Percentiles rank a stretch among this genome's conserved stretches.
Conservation (phyloP, 1,140 invertebrate species). For the Polyergus mexicanus region DNA sequence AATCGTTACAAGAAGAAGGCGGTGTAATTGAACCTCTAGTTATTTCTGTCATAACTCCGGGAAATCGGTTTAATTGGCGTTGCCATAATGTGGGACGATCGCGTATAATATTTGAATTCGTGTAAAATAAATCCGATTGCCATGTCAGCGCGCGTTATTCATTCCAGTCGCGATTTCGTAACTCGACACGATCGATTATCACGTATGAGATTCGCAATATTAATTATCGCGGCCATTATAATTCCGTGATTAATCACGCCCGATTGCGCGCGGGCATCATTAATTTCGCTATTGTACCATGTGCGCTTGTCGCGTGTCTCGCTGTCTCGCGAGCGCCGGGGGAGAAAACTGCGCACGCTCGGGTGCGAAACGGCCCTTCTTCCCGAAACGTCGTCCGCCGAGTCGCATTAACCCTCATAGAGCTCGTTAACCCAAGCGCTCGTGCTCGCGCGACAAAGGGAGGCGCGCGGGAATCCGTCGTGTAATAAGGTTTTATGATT, state of each 20-base stretch:
- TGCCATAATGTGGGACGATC: conserved; percentile 22
- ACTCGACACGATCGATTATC: conserved; percentile 56
- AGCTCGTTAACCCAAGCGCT: conserved; percentile 44
- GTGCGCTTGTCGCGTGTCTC: conserved; percentile 20
- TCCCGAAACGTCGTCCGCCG: conserved; percentile 34
- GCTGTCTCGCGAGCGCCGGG: not conserved
- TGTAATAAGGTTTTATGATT: conserved; percentile 63
- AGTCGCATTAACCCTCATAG: conserved; percentile 54
- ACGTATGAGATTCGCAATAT: conserved; percentile 39
- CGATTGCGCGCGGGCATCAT: conserved; percentile 50
- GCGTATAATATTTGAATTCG: not conserved
- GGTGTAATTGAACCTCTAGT: not conserved
- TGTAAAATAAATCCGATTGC: conserved; percentile 52
- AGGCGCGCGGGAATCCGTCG: conserved; percentile 33
- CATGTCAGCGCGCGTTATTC: conserved; percentile 46
- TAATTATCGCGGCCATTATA: conserved; percentile 54
- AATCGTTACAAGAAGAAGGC: not conserved
- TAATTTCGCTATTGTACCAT: conserved; percentile 38
- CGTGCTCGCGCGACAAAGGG: conserved; percentile 34
- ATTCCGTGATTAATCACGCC: conserved; percentile 55
- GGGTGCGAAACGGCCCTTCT: not conserved
- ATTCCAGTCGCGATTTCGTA: conserved; percentile 33
- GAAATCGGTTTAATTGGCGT: conserved; percentile 30
- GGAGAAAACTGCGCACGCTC: conserved; percentile 14
- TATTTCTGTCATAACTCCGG: conserved; percentile 23